Evolutionary conservation across 2,113 vertebrate species (phyloP).

Genomic region (Glaucidium brasilianum): DNA sequence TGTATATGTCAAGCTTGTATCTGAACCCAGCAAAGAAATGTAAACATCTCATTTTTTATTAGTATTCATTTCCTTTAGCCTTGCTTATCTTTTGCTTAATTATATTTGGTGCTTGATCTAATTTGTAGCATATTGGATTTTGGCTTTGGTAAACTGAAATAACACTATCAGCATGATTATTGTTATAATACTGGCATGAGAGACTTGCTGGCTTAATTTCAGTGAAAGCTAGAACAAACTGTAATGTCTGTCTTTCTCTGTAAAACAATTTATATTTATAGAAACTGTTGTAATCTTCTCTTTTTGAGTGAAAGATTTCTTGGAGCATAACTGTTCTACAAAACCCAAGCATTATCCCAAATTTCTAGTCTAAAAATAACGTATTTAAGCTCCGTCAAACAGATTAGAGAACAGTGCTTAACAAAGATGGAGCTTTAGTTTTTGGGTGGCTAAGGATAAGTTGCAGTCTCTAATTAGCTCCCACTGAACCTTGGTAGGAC

Average conservation of each 20-base stretch:
- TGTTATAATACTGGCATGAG: conserved; percentile 29
- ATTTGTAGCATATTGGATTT: conserved; percentile 47
- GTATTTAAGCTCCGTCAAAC: not conserved
- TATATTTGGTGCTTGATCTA: conserved; percentile 46
- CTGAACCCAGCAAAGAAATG: not conserved
- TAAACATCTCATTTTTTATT: conserved; percentile 29
- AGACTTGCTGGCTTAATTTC: conserved; percentile 55
- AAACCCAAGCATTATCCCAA: not conserved
- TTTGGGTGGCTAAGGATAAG: not conserved
- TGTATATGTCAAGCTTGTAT: not conserved
- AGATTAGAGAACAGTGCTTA: not conserved
- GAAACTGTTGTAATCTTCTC: conserved; percentile 48
- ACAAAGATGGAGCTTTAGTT: not conserved
- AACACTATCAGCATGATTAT: conserved; percentile 47
- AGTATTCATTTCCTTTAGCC: conserved; percentile 8
- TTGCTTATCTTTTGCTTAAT: conserved; percentile 39
- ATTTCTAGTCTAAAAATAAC: not conserved
- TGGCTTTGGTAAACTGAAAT: conserved; percentile 48
- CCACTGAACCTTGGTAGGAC: not conserved
- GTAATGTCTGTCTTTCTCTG: conserved; percentile 43
- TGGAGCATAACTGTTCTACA: conserved; percentile 1
- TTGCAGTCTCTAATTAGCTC: not conserved
- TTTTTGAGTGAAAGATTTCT: conserved; percentile 46
- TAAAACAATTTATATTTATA: conserved; percentile 59
- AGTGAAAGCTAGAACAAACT: conserved; percentile 56